These are phyloP conservation scores for Oscheius myriophilus DNA, from an alignment of 2,888 invertebrate genomes.

Conservation along the genomic window DNA sequence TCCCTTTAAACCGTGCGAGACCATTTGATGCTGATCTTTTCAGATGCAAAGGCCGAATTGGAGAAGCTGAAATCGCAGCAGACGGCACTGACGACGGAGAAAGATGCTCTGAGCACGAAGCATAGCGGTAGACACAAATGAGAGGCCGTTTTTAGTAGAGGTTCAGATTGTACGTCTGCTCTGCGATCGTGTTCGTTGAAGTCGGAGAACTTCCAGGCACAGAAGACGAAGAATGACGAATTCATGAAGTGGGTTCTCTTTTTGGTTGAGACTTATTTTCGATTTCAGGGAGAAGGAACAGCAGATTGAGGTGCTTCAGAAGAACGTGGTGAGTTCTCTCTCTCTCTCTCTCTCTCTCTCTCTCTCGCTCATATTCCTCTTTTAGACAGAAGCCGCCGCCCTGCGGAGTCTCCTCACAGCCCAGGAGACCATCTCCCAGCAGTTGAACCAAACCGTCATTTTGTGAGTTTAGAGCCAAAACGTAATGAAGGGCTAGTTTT, in stretches of 20 bases:
- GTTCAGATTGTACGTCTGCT: slow-evolving; percentile 17
- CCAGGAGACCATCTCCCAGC: slow-evolving; percentile 14
- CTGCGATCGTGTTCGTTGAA: slow-evolving; percentile 17
- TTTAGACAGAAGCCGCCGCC: slow-evolving; percentile 3
- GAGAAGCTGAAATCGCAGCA: slow-evolving; percentile 9
- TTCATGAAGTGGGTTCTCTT: slow-evolving; percentile 4
- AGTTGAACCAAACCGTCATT: slow-evolving; percentile 18
- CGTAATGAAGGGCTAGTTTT: slow-evolving; percentile 1
- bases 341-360: too few relatives aligned
- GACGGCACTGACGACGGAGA: slow-evolving; percentile 8
- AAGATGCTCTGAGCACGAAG: slow-evolving; percentile 5
- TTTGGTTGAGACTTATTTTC: neutral
- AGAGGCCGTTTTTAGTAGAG: too few relatives aligned
- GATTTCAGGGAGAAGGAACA: slow-evolving; percentile 12
- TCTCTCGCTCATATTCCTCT: too few relatives aligned
- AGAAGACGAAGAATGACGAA: slow-evolving; percentile 18
- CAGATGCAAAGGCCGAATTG: slow-evolving; percentile 23
- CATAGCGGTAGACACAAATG: too few relatives aligned
- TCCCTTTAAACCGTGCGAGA: too few relatives aligned
- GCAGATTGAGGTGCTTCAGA: slow-evolving; percentile 17
- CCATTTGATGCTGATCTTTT: neutral
- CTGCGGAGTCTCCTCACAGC: slow-evolving; percentile 18
- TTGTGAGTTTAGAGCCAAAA: slow-evolving; percentile 6
- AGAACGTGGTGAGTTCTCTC: slow-evolving; percentile 1
- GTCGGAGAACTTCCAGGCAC: slow-evolving; percentile 9